Evolutionary conservation across 2,888 invertebrate genomes (phyloP).

Genomic region (Deladenus siricidicola): DNA sequence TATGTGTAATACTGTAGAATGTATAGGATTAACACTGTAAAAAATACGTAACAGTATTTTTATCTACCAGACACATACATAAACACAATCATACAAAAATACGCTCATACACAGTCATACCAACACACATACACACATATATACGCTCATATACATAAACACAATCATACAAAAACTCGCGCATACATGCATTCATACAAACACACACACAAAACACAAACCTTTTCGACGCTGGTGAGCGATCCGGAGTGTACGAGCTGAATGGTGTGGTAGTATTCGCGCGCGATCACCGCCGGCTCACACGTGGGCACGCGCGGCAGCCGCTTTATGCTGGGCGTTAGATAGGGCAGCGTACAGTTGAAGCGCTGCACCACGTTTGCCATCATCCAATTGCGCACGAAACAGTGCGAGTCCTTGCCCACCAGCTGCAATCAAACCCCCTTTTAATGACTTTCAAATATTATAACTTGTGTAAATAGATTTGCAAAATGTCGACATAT

Average conservation of each 20-base stretch:
- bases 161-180: too few species aligned
- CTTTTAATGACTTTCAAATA: too few species aligned
- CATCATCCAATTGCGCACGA: slow-evolving; percentile 44
- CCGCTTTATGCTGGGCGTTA: slow-evolving; percentile 19
- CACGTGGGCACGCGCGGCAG: slow-evolving; percentile 23
- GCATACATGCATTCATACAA: too few species aligned
- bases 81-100: background rate
- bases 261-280: slow-evolving; percentile 38
- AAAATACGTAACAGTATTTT: too few species aligned
- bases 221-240: slow-evolving; percentile 31
- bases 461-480: too few species aligned
- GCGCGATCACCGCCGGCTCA: slow-evolving; percentile 34
- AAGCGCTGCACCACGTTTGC: slow-evolving; percentile 43
- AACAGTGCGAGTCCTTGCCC: slow-evolving; percentile 41
- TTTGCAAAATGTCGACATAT: too few species aligned
- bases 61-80: too few species aligned
- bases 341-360: slow-evolving; percentile 46
- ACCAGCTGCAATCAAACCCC: slow-evolving; percentile 23
- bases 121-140: too few species aligned
- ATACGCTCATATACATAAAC: too few species aligned
- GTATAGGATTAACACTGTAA: too few species aligned
- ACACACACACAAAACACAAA: too few species aligned
- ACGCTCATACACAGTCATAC: background rate
- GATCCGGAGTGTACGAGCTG: slow-evolving; percentile 45
- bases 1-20: too few species aligned